phyloP scores from a whole-genome alignment of 2,113 vertebrate species.

The Pachycephala philippinensis region DNA sequence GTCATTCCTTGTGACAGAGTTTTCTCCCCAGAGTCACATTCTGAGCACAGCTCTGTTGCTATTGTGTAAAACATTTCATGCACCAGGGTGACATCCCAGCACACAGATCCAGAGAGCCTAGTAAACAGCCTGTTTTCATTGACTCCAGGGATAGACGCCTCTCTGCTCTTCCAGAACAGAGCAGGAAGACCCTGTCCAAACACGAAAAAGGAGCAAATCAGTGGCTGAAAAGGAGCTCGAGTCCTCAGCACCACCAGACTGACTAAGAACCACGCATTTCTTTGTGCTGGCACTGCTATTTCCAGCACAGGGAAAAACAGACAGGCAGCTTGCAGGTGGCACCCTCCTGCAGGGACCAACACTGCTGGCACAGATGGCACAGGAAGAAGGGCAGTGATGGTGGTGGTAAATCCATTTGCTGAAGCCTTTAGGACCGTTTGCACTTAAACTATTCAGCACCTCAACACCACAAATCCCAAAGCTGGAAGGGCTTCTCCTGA shows the following conservation, averaged over 20 bases:
- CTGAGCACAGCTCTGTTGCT: not conserved
- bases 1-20: slow-evolving; percentile 6
- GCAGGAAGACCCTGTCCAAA: not conserved
- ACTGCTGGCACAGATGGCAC: not conserved
- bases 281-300: not conserved
- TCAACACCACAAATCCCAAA: not conserved
- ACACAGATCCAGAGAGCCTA: not conserved
- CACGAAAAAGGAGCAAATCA: not conserved
- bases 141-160: not conserved
- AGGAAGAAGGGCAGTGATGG: not conserved
- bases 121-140: not conserved
- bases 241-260: not conserved
- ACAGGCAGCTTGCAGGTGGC: not conserved
- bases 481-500: not conserved
- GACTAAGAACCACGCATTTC: not conserved
- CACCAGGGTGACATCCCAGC: not conserved
- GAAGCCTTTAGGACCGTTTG: not conserved
- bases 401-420: not conserved
- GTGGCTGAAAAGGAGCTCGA: not conserved
- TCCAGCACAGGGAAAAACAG: not conserved
- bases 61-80: not conserved
- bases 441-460: not conserved
- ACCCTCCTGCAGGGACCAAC: not conserved
- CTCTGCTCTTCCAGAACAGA: not conserved
- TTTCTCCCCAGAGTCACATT: not conserved